phyloP scores from a whole-genome alignment of 2,888 invertebrate genomes.

The Catonia carolina region DNA sequence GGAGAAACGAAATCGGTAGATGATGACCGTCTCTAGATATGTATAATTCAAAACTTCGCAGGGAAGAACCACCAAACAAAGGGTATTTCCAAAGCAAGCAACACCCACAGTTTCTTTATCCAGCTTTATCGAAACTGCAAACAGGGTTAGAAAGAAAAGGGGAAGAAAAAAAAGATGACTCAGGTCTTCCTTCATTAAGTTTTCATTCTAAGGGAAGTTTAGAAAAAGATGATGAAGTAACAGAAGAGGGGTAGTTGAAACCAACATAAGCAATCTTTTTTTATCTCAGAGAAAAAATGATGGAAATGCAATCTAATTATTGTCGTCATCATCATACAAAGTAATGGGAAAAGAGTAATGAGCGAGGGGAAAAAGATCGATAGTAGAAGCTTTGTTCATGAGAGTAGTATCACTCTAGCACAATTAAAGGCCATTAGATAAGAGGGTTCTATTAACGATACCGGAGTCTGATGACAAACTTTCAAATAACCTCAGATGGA shows the following conservation, averaged over 20 bases:
- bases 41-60: too few species aligned
- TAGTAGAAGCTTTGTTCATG: neutral
- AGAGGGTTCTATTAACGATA: too few species aligned
- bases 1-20: neutral
- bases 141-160: slow-evolving; percentile 3
- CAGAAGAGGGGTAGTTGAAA: neutral
- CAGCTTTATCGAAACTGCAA: slow-evolving; percentile 12
- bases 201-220: slow-evolving; percentile 19
- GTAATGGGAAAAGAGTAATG: slow-evolving; percentile 7
- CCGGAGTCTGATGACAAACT: too few species aligned
- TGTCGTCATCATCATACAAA: slow-evolving; percentile 6
- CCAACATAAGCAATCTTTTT: neutral
- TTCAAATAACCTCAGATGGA: too few species aligned
- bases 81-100: too few species aligned
- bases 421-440: too few species aligned
- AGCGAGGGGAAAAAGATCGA: slow-evolving; percentile 17
- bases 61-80: too few species aligned
- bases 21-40: neutral
- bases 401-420: neutral
- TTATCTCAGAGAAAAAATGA: slow-evolving; percentile 4
- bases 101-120: neutral
- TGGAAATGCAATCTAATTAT: slow-evolving; percentile 18
- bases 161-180: slow-evolving; percentile 17
- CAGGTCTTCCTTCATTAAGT: slow-evolving; percentile 24
- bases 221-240: neutral